These are phyloP conservation scores for Agrochola lychnidis DNA, from an alignment of 2,888 invertebrate species.

Conservation along the genomic window DNA sequence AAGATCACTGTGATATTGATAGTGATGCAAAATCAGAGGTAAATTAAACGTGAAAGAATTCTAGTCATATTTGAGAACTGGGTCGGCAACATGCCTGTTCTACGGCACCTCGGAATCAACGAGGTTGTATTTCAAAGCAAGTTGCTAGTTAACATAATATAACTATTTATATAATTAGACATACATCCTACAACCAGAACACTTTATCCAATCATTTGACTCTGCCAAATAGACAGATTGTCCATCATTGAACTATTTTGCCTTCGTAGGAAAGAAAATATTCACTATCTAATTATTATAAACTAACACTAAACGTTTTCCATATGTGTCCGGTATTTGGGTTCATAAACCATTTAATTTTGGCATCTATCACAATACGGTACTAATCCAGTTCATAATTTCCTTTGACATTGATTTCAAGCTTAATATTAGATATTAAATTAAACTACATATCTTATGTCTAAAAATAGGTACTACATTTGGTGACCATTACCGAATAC, in stretches of 20 bases:
- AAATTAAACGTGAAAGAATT: background rate
- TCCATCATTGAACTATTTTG: background rate
- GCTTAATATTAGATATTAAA: background rate
- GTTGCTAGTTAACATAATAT: background rate
- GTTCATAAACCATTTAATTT: background rate
- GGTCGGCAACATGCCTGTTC: background rate
- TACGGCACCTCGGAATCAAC: constrained; percentile 10
- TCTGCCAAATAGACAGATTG: background rate
- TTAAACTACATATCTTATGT: constrained; percentile 7
- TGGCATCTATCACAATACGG: background rate
- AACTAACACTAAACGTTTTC: too few species aligned
- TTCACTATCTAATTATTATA: background rate
- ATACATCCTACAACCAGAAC: background rate
- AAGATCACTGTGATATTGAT: background rate
- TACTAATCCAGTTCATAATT: background rate
- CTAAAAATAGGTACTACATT: constrained; percentile 21
- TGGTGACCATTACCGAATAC: constrained; percentile 7
- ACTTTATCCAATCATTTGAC: background rate
- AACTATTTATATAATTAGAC: constrained; percentile 5
- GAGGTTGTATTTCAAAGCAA: constrained; percentile 18
- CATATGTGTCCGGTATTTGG: background rate
- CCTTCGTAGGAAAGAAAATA: background rate
- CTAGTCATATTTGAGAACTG: background rate
- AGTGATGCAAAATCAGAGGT: background rate
- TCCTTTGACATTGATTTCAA: background rate